Evolutionary conservation across 2,113 vertebrate genomes (phyloP).

Genomic region (Callorhinus ursinus): DNA sequence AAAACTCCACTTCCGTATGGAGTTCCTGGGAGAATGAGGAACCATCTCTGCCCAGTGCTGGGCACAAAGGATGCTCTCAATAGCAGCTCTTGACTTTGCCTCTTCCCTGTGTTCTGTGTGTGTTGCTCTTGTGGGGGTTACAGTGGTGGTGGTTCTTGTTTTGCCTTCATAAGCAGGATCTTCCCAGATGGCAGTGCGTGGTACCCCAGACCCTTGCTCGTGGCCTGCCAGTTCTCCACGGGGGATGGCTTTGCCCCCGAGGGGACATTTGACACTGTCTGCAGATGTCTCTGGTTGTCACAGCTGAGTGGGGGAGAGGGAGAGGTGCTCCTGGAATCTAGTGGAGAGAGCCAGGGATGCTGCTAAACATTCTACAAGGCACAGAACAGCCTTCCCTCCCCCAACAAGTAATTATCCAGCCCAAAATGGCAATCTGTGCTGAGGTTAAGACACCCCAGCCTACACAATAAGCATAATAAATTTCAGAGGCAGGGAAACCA

Average conservation of each 20-base stretch:
- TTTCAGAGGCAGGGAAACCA: conserved; percentile 54
- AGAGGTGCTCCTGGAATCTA: neutral
- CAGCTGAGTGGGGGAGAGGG: too few relatives aligned
- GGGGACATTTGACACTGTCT: neutral
- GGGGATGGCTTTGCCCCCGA: too few relatives aligned
- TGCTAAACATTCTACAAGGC: neutral
- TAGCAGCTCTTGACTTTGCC: neutral
- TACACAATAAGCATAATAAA: neutral
- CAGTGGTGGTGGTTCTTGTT: neutral
- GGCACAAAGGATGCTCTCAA: neutral
- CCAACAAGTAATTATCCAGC: neutral
- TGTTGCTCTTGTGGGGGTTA: neutral
- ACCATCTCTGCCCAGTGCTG: neutral
- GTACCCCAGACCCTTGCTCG: neutral
- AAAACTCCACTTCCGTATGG: neutral
- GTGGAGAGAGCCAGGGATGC: neutral
- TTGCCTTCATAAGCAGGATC: neutral
- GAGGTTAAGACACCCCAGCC: neutral
- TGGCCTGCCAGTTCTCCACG: neutral
- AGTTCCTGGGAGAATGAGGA: neutral
- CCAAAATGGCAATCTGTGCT: neutral
- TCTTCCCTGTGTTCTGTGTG: neutral
- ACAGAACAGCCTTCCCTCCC: neutral
- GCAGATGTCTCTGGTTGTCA: neutral
- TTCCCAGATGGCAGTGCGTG: neutral